Conservation (phyloP, 2,888 invertebrate genomes). For the Xiphydria camelus region DNA sequence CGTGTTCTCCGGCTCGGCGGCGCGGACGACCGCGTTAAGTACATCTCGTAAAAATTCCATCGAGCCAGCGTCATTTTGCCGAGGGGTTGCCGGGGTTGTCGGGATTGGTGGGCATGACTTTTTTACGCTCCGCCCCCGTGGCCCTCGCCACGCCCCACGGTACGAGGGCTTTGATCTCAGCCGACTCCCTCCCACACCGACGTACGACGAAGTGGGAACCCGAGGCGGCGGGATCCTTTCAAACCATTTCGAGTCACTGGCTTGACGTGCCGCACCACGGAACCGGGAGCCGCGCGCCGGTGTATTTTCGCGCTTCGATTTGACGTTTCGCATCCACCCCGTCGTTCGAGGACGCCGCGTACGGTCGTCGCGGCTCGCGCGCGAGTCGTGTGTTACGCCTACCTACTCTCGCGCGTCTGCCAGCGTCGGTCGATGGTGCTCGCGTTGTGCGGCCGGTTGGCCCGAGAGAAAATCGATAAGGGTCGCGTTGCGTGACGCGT, state of each 20-base stretch:
- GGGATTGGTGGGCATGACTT: slow-evolving; percentile 18
- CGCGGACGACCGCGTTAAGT: slow-evolving; percentile 51
- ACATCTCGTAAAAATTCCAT: slow-evolving; percentile 56
- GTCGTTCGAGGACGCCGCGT: too few relatives aligned
- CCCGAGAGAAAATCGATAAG: too few relatives aligned
- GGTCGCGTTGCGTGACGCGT: too few relatives aligned
- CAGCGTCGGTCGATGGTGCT: too few relatives aligned
- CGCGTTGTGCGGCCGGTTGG: too few relatives aligned
- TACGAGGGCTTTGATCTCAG: slow-evolving; percentile 34
- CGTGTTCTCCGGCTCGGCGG: too few relatives aligned
- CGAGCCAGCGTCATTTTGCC: slow-evolving; percentile 53
- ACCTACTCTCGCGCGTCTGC: too few relatives aligned
- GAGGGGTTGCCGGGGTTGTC: slow-evolving; percentile 26
- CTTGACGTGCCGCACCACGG: slow-evolving; percentile 28
- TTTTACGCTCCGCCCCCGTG: slow-evolving; percentile 26
- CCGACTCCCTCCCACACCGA: slow-evolving; percentile 37
- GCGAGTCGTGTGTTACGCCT: too few relatives aligned
- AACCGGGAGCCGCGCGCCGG: neutral
- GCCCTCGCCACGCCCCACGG: slow-evolving; percentile 41
- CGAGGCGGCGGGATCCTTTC: slow-evolving; percentile 55
- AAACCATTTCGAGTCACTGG: slow-evolving; percentile 58
- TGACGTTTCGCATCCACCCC: slow-evolving; percentile 29
- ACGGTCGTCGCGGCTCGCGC: too few relatives aligned
- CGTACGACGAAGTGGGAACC: slow-evolving; percentile 44
- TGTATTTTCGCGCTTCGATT: too few relatives aligned